Percentiles rank a stretch among this genome's conserved stretches.
phyloP scores from a whole-genome alignment of 2,888 invertebrate genomes.

The Eremobia ochroleuca region DNA sequence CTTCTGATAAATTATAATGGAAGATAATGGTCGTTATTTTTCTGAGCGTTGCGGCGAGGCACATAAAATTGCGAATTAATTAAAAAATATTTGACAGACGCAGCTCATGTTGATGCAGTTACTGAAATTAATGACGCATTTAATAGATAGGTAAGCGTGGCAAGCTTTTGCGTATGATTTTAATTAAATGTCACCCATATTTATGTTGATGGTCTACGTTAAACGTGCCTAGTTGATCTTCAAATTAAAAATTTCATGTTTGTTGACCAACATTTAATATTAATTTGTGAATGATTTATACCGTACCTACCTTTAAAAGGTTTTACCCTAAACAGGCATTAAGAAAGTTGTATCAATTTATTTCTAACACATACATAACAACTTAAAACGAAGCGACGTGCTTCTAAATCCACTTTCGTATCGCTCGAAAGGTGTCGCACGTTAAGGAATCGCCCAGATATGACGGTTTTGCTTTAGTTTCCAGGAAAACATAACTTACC shows the following conservation, averaged over 20 bases:
- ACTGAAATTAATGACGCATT: constrained; percentile 47
- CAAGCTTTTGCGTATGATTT: constrained; percentile 35
- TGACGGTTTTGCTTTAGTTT: constrained; percentile 12
- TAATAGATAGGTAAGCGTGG: constrained; percentile 46
- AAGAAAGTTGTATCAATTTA: constrained; percentile 73
- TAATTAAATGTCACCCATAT: constrained; percentile 27
- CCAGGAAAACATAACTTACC: not conserved
- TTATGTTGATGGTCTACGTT: not conserved
- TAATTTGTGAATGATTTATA: constrained; percentile 5
- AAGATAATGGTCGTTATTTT: constrained; percentile 58
- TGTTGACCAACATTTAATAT: not conserved
- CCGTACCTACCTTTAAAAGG: constrained; percentile 15
- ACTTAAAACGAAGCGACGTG: constrained; percentile 80
- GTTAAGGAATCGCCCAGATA: constrained; percentile 65
- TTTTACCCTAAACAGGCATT: constrained; percentile 50
- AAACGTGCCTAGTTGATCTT: not conserved
- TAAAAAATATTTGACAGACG: constrained; percentile 58
- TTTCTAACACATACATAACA: constrained; percentile 73
- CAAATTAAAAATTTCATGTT: not conserved
- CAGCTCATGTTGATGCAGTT: constrained; percentile 49
- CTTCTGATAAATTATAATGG: constrained; percentile 61
- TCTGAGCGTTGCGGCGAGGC: constrained; percentile 30
- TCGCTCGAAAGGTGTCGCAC: constrained; percentile 76
- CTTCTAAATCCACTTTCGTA: constrained; percentile 83
- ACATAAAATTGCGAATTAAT: constrained; percentile 61